Conservation (phyloP, 1,140 invertebrate species). For the Lepeophtheirus salmonis region DNA sequence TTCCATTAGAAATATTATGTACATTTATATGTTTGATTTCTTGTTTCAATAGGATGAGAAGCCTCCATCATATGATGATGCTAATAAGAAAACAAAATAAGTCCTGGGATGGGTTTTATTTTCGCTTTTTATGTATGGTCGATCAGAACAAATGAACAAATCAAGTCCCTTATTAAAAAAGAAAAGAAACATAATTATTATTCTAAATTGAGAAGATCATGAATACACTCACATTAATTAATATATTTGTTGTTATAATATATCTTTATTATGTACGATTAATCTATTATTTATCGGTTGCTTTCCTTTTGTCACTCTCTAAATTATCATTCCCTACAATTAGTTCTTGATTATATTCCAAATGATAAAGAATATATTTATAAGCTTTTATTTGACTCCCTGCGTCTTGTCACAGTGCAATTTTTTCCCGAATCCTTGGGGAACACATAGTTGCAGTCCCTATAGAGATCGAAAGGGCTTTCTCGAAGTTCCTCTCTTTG, state of each 20-base stretch:
- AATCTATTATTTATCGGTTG: not conserved
- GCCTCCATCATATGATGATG: slow-evolving; percentile 48
- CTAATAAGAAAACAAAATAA: slow-evolving; percentile 26
- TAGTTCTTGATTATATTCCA: not conserved
- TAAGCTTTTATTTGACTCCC: not conserved
- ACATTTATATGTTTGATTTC: slow-evolving; percentile 4
- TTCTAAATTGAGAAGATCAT: no score
- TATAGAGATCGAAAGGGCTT: not conserved
- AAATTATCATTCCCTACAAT: not conserved
- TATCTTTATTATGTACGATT: no score
- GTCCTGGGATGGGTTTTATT: no score
- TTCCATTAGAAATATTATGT: slow-evolving; percentile 5
- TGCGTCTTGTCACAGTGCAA: not conserved
- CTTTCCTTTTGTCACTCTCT: not conserved
- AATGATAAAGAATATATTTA: not conserved
- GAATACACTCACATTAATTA: no score
- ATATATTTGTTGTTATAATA: no score
- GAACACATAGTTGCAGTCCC: not conserved
- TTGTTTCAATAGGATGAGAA: slow-evolving; percentile 39
- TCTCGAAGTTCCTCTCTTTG: not conserved
- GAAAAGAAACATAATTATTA: no score
- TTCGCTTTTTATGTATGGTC: no score
- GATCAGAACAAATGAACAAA: no score
- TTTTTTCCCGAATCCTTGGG: not conserved
- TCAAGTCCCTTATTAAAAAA: no score